phyloP scores from a whole-genome alignment of 2,113 vertebrate species.

The Pterocles gutturalis region DNA sequence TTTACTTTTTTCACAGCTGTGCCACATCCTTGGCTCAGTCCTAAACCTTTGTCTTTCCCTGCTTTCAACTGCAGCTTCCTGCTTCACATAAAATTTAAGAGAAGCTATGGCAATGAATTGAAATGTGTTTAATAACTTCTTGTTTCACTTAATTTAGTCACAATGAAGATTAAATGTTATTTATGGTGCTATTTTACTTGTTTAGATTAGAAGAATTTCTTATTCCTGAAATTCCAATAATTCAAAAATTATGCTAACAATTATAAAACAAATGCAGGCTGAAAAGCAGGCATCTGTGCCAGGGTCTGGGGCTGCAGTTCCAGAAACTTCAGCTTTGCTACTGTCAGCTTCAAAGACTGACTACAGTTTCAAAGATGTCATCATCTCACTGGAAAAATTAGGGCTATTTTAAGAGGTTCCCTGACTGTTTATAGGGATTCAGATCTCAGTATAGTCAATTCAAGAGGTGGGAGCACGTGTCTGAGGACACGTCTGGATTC shows the following conservation, averaged over 20 bases:
- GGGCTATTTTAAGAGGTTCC: constrained; percentile 43
- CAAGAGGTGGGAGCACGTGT: not conserved
- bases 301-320: constrained; percentile 18
- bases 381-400: constrained; percentile 40
- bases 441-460: not conserved
- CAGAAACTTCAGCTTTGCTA: constrained; percentile 55
- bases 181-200: constrained; percentile 58
- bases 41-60: constrained; percentile 56
- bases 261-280: not conserved
- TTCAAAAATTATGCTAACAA: constrained; percentile 39
- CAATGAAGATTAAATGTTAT: constrained; percentile 67
- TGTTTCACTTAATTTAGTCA: constrained; percentile 73
- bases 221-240: constrained; percentile 49
- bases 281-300: constrained; percentile 5
- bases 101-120: constrained; percentile 18
- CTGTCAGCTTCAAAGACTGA: constrained; percentile 57
- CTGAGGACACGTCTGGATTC: not conserved
- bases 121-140: constrained; percentile 49
- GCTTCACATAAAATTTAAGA: constrained; percentile 57
- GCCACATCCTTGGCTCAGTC: constrained; percentile 57
- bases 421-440: not conserved
- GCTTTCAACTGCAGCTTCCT: constrained; percentile 65
- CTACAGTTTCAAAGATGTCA: constrained; percentile 59
- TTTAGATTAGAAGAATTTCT: constrained; percentile 50
- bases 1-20: constrained; percentile 57